Base-by-base conservation (phyloP, 2,888 invertebrate genomes). In the Polydesmus complanatus region DNA sequence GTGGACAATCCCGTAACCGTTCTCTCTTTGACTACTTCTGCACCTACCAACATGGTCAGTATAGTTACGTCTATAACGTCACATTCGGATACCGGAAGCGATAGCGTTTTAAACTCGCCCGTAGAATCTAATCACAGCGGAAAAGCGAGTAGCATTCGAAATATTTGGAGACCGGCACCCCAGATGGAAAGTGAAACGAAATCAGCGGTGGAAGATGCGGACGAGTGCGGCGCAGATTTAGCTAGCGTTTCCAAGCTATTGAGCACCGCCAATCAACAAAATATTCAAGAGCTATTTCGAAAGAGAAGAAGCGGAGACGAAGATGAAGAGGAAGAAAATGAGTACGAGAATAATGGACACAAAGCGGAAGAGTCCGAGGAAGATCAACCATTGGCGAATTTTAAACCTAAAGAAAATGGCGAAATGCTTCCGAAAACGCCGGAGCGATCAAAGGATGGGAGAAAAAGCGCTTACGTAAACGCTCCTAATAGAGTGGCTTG, bases 401-500 rank as follows among this genome's bases (percentile, higher is more conserved):
- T 37, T 37, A 37, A 37, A 37, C 14, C 14, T 8, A 0, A 82
- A 88, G 0, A 88, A 88, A 2, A 86, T 86, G 3, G 80, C 81
- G 19, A 81, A 81, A 66, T 86, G 86, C 18, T 88, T 88, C 67
- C 88, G 88, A 72, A 86, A 85, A 68, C 88, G 87, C 69, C 83
- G 84, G 78, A 78, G 54, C 37, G 47, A n/a, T 64, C 55, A 57
- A 61, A 25, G 64, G 65, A 53, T 66, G 66, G 52, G 3, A 14
- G 54, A 11, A 57, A 26, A n/a, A 94, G 93, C 18, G 95, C 95
- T 0, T 96, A 96, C 73, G 93, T 93, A 56, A 80, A 92, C 70
- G 94, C 94, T 0, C 94, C 95, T 0, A 94, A 95, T 73, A 82
- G 94, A 25, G 91, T 95, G 1, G 85, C 86, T 55, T 96, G 96